Evolutionary conservation across 2,888 invertebrate species (phyloP).

Genomic region (Timema cristinae): DNA sequence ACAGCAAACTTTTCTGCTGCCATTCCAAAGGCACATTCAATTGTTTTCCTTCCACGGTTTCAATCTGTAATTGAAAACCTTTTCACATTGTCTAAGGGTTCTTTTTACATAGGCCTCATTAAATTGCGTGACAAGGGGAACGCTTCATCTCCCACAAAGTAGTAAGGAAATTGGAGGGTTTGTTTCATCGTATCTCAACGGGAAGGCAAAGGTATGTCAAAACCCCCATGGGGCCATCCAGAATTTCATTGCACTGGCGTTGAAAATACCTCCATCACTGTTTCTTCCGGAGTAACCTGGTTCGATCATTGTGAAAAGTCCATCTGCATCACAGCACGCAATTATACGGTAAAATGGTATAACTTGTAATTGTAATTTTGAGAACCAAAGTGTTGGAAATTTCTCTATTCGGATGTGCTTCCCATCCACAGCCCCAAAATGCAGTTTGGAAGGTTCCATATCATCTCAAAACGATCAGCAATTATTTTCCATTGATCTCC

Average conservation of each 20-base stretch:
- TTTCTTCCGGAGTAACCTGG: constrained; percentile 2
- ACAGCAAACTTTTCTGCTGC: too few relatives aligned
- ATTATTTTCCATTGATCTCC: too few relatives aligned
- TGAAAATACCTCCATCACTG: neutral
- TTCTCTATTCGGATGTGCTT: too few relatives aligned
- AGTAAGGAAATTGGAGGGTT: neutral
- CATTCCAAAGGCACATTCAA: too few relatives aligned
- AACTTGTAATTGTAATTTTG: too few relatives aligned
- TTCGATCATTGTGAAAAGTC: neutral
- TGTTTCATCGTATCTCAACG: constrained; percentile 4
- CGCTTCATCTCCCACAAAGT: constrained; percentile 5
- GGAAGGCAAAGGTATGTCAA: neutral
- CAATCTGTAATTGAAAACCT: constrained; percentile 4
- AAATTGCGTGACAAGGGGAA: neutral
- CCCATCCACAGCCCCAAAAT: too few relatives aligned
- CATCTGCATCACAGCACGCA: constrained; percentile 14
- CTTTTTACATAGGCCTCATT: neutral
- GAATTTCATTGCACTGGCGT: neutral
- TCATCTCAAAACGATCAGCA: too few relatives aligned
- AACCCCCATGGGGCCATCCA: neutral
- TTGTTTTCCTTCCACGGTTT: neutral
- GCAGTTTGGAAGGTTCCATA: too few relatives aligned
- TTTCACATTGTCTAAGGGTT: neutral
- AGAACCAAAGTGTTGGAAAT: too few relatives aligned
- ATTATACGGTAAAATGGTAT: too few relatives aligned